Evolutionary conservation across 2,113 vertebrate genomes (phyloP), one percentile per base, ranked within the genome.

Genomic region (Dolichallabes microphthalmus): DNA sequence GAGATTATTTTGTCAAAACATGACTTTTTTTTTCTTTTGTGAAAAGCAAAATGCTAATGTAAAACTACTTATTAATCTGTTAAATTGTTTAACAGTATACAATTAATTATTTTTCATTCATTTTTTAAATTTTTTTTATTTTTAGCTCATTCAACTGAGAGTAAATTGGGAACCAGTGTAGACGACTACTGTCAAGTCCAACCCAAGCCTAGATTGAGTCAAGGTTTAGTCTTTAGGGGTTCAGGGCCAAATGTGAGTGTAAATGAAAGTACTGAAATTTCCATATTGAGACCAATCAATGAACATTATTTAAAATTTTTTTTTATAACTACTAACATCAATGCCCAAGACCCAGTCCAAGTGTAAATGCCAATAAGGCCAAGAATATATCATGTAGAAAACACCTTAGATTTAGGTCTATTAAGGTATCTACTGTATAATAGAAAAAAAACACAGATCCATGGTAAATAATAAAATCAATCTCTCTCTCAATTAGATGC

Each of bases 401-500:
- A 50, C 11, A 2, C n/a, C 39, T 74, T 17, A 1, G 13, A 74
- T 10, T 25, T 25, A 4, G 27, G 25, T 52, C 14, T 52, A n/a
- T 75, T 25, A 75, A n/a, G 2, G 12, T 0, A 15, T 52, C 19
- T 71, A n/a, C n/a, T n/a, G n/a, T n/a, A 71, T 15, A n/a, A 63
- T 45, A 45, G 45, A 63, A 63, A 2, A 32, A 32, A 39, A 71
- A 71, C 2, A 35, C 30, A 39, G 19, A 35, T 69, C 35, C 19
- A 19, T 35, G 30, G 14, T 52, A 11, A 35, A 35, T 10, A 52
- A 13, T 69, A 14, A 32, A 73, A 58, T 35, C 20, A 35, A n/a
- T 52, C 79, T 83, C 8, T 84, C 20, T 80, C 15, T 80, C 30
- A 20, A 52, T 74, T 30, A 92, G 91, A 92, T 74, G 89, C 88